Evolutionary conservation across 92 coral and sea anemone genomes (phyloP), one percentile per base, ranked within the genome.

Genomic region (Umimayanthus chanpuru): DNA sequence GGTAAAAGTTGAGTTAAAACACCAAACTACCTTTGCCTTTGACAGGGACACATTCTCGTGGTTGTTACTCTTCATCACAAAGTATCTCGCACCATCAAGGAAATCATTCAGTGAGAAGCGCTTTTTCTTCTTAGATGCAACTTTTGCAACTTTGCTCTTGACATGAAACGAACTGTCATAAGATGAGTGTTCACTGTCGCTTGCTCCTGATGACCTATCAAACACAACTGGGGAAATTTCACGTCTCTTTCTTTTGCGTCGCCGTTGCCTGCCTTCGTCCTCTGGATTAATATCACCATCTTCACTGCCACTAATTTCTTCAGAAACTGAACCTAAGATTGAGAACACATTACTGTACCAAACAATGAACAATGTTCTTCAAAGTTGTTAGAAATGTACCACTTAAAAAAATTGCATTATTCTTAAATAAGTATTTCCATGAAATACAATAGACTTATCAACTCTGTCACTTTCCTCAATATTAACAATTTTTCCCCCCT

Each of bases 61-160:
- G 84, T 96, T 96, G 90, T 96, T 96, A 84, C 99, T 96, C 92
- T 96, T 96, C 99, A 96, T 96, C 40, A 96, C 98, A 87, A 92
- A 96, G 94, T 95, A 96, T 32, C 98, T 89, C 23, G 99, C 98
- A 10, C 92, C 96, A n/a, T 92, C 94, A 77, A 95, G 89, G 91
- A 91, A 95, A 73, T 94, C 93, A 53, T 93, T 95, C 44, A 96
- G 47, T 77, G 93, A 90, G 32, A 88, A 72, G n/a, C 89, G 93
- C 73, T 92, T 92, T 26, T 87, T 90, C 76, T 88, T 85, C 76
- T 85, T 92, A 4, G 91, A 23, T 29, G 94, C 85, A 23, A 94
- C 97, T 89, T 88, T 95, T 15, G 98, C 96, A 49, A 95, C 99
- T 72, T 96, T 96, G 84, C 99, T 96, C 89, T 93, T 96, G 29